These are phyloP conservation scores for Tillus elongatus DNA, from an alignment of 2,888 invertebrate species.

Conservation along the genomic window DNA sequence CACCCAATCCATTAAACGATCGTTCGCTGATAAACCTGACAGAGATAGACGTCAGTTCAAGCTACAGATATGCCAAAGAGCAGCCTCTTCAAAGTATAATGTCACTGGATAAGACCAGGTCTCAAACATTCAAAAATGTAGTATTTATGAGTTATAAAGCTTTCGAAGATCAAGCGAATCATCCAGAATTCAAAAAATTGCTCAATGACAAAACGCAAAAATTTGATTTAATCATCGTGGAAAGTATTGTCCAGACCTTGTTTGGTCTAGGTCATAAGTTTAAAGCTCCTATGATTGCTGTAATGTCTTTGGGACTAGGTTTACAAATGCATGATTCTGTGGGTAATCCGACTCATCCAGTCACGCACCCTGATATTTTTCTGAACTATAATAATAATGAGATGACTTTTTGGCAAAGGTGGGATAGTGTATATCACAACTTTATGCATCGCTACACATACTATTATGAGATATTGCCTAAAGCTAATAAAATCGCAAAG, in stretches of 20 bases:
- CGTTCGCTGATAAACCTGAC: slow-evolving; percentile 28
- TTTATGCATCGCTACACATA: slow-evolving; percentile 26
- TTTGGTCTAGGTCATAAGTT: slow-evolving; percentile 25
- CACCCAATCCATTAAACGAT: slow-evolving; percentile 37
- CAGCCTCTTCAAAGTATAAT: neutral
- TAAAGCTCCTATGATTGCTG: slow-evolving; percentile 1
- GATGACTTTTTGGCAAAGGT: slow-evolving; percentile 39
- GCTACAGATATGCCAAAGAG: slow-evolving; percentile 27
- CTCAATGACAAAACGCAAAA: slow-evolving; percentile 21
- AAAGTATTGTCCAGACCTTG: slow-evolving; percentile 26
- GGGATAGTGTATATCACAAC: slow-evolving; percentile 27
- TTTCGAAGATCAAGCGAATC: neutral
- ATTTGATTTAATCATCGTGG: slow-evolving; percentile 29
- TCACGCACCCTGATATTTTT: neutral
- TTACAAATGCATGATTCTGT: neutral
- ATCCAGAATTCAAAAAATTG: slow-evolving; percentile 22
- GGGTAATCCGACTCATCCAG: neutral
- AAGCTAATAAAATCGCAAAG: slow-evolving; percentile 27
- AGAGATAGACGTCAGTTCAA: slow-evolving; percentile 30
- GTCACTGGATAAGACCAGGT: neutral
- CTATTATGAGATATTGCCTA: slow-evolving; percentile 25
- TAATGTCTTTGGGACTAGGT: neutral
- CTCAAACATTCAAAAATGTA: neutral
- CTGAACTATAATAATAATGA: slow-evolving; percentile 21
- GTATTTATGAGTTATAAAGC: too few species aligned